A percentile compares a stretch with the other conserved stretches of the same genome.
phyloP scores from a whole-genome alignment of 2,888 invertebrate species.

The Thelaira solivaga region DNA sequence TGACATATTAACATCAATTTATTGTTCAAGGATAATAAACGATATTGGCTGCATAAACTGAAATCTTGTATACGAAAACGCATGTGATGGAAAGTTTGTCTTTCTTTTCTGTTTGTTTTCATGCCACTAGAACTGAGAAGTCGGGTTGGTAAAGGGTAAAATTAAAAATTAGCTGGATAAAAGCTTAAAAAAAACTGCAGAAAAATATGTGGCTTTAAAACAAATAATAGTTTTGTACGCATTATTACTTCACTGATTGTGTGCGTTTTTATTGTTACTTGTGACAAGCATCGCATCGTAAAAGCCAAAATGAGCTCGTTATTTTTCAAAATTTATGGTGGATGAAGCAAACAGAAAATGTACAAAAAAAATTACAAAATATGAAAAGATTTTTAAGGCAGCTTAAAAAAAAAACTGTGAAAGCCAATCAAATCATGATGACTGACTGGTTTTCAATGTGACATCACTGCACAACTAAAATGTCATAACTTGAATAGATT shows the following conservation, averaged over 20 bases:
- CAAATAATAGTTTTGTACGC: slow-evolving; percentile 21
- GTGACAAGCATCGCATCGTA: too few relatives aligned
- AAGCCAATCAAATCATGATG: too few relatives aligned
- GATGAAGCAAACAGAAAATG: too few relatives aligned
- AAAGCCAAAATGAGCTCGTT: too few relatives aligned
- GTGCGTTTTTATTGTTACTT: background rate
- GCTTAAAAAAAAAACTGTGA: too few relatives aligned
- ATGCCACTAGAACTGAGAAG: too few relatives aligned
- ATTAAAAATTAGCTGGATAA: background rate
- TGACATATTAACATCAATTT: slow-evolving; percentile 54
- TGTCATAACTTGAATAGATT: too few relatives aligned
- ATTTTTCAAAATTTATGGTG: too few relatives aligned
- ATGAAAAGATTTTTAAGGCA: too few relatives aligned
- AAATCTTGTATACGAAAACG: slow-evolving; percentile 18
- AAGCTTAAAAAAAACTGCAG: slow-evolving; percentile 34
- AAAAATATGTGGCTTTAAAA: slow-evolving; percentile 35
- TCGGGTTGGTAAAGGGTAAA: background rate
- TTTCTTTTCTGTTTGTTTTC: background rate
- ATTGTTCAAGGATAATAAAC: slow-evolving; percentile 52
- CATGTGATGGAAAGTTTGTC: background rate
- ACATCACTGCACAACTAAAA: too few relatives aligned
- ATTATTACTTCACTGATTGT: slow-evolving; percentile 11
- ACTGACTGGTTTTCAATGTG: too few relatives aligned
- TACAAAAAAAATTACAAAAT: too few relatives aligned
- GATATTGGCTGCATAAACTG: slow-evolving; percentile 17